Evolutionary conservation across 2,888 invertebrate species (phyloP), one percentile per base, ranked within the genome.

Genomic region (Heliconius charithonia): DNA sequence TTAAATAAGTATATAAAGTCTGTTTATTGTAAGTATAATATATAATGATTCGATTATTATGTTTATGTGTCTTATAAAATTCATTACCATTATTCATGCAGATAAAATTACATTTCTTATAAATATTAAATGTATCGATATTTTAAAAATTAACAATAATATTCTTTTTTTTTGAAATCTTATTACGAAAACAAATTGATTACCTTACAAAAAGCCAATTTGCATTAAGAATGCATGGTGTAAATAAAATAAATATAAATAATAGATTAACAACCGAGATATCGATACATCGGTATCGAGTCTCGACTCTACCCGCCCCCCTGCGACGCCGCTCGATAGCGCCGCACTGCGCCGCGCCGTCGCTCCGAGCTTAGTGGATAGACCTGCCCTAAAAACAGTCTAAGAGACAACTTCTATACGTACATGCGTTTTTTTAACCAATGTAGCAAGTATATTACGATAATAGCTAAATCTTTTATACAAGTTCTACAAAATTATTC

Each of bases 311-410:
- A 79, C 72, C 77, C 67, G 67, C 67, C 80, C 81, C 82, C 80
- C 82, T 78, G 78, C 81, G 81, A 79, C 79, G 82, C 80, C 93
- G 93, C 90, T 94, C 95, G 94, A 95, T 95, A 94, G 88, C 89
- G 85, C 88, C 89, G 89, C 89, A 89, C 88, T 89, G 89, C 89
- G 89, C 93, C 93, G 86, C 87, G 86, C 86, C 88, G 85, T 85
- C 85, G 89, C 92, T 88, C 88, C 89, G 88, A 79, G 77, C 81
- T 63, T 80, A 81, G 81, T 75, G 76, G 80, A 81, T 80, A 83
- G 80, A 79, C 79, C 80, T 79, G 81, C 80, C 82, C 82, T 81
- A 81, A 81, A 82, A 82, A 82, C 81, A 80, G 74, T 80, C 76
- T 75, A 76, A 78, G 70, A 79, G 32, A 56, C 56, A 78, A 75